Evolutionary conservation across 2,113 vertebrate species (phyloP).

Genomic region (Mormyrus iriodes): DNA sequence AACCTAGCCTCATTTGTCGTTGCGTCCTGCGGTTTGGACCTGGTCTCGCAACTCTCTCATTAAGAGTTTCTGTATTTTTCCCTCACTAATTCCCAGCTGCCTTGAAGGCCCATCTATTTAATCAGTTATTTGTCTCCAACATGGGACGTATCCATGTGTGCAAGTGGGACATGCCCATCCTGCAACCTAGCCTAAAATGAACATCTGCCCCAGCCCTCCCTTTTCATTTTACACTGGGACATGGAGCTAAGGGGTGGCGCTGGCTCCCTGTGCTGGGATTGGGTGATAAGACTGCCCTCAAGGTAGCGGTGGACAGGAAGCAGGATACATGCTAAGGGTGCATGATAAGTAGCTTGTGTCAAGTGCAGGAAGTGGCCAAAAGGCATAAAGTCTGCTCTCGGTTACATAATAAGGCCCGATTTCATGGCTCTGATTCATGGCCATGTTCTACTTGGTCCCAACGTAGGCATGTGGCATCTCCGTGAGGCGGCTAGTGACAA

Average conservation of each 20-base stretch:
- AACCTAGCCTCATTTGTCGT: slow-evolving; percentile 16
- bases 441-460: too few relatives aligned
- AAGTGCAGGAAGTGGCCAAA: slow-evolving; percentile 15
- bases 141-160: slow-evolving; percentile 7
- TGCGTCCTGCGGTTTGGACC: slow-evolving; percentile 32
- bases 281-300: slow-evolving; percentile 7
- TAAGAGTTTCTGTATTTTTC: slow-evolving; percentile 22
- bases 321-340: slow-evolving; percentile 19
- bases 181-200: background rate
- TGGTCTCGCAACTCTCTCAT: slow-evolving; percentile 13
- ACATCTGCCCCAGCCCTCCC: background rate
- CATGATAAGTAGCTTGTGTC: slow-evolving; percentile 19
- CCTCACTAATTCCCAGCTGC: slow-evolving; percentile 19
- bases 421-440: slow-evolving; percentile 13
- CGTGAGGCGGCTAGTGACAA: too few relatives aligned
- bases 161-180: background rate
- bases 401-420: slow-evolving; percentile 18
- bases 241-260: background rate
- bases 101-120: slow-evolving; percentile 25
- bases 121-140: slow-evolving; percentile 25
- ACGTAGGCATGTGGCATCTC: too few relatives aligned
- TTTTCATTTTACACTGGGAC: background rate
- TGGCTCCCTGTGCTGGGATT: slow-evolving; percentile 3
- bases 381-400: slow-evolving; percentile 11
- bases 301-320: background rate